Percentiles rank a stretch among this genome's conserved stretches.
phyloP scores from a whole-genome alignment of 2,797 vertebrate species.

The Galagoides demidoff region DNA sequence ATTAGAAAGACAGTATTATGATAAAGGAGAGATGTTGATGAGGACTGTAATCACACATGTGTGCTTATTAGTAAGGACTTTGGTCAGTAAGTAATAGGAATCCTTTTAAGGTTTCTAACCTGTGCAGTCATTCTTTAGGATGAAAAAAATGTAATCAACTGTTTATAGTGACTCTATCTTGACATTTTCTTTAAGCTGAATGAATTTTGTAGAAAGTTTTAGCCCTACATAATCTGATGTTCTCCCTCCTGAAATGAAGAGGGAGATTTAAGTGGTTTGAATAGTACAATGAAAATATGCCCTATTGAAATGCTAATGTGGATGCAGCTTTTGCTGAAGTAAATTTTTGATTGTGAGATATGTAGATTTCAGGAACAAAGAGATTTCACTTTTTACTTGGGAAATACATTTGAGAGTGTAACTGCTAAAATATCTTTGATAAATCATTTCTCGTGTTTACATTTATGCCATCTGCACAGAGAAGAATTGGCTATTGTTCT shows the following conservation, averaged over 20 bases:
- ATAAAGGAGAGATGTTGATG: neutral
- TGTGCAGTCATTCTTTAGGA: neutral
- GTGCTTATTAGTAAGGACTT: neutral
- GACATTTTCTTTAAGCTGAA: slow-evolving; percentile 44
- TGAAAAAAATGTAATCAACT: neutral
- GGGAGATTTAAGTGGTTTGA: slow-evolving; percentile 43
- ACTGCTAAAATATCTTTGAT: slow-evolving; percentile 25
- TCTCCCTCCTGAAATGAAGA: slow-evolving; percentile 47
- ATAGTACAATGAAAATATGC: slow-evolving; percentile 54
- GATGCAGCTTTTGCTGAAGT: slow-evolving; percentile 17
- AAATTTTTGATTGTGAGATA: slow-evolving; percentile 57
- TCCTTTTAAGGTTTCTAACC: neutral
- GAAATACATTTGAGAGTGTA: slow-evolving; percentile 34
- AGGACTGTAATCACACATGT: neutral
- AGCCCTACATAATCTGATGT: slow-evolving; percentile 13
- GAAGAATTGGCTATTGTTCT: neutral
- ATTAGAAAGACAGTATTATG: neutral
- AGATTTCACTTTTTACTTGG: slow-evolving; percentile 53
- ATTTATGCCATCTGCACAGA: neutral
- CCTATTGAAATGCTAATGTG: slow-evolving; percentile 63
- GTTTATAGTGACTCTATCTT: neutral
- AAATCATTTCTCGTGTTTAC: slow-evolving; percentile 27
- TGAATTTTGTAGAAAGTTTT: slow-evolving; percentile 25
- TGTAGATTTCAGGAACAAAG: slow-evolving; percentile 25
- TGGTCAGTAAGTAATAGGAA: neutral